A percentile compares a stretch with the other conserved stretches of the same genome.
Conservation (phyloP, 2,888 invertebrate genomes). For the Apodemia mormo region DNA sequence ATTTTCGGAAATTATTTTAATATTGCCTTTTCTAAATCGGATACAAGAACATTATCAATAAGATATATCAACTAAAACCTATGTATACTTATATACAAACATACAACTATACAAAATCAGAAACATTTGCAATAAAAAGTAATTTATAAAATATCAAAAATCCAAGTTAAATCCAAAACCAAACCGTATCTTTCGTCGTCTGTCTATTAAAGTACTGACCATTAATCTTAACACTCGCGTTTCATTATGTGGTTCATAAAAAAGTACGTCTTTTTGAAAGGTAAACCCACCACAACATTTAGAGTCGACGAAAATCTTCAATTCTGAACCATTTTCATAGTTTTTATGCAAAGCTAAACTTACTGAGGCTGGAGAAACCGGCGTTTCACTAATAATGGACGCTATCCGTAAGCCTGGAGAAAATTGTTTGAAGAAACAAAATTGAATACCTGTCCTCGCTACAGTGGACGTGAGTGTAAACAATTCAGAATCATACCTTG, state of each 20-base stretch:
- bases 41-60: constrained; percentile 49
- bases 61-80: constrained; percentile 74
- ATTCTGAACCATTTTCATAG: constrained; percentile 59
- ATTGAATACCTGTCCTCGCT: constrained; percentile 60
- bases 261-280: constrained; percentile 63
- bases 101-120: constrained; percentile 65
- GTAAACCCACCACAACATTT: constrained; percentile 72
- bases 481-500: constrained; percentile 57
- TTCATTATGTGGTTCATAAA: constrained; percentile 60
- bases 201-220: constrained; percentile 66
- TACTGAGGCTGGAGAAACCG: constrained; percentile 50
- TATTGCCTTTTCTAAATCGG: constrained; percentile 60
- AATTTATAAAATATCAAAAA: constrained; percentile 49
- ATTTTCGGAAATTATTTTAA: neutral
- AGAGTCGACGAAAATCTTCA: constrained; percentile 72
- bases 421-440: constrained; percentile 65
- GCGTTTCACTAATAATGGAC: constrained; percentile 59
- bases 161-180: constrained; percentile 71
- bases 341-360: constrained; percentile 65
- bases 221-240: constrained; percentile 59
- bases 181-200: constrained; percentile 62
- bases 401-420: constrained; percentile 62
- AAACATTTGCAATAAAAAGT: constrained; percentile 23
- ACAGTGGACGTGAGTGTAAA: constrained; percentile 62
- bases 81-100: constrained; percentile 81